These are phyloP conservation scores for Zaprionus obscuricornis DNA, from an alignment of 2,888 invertebrate genomes.

Conservation along the genomic window DNA sequence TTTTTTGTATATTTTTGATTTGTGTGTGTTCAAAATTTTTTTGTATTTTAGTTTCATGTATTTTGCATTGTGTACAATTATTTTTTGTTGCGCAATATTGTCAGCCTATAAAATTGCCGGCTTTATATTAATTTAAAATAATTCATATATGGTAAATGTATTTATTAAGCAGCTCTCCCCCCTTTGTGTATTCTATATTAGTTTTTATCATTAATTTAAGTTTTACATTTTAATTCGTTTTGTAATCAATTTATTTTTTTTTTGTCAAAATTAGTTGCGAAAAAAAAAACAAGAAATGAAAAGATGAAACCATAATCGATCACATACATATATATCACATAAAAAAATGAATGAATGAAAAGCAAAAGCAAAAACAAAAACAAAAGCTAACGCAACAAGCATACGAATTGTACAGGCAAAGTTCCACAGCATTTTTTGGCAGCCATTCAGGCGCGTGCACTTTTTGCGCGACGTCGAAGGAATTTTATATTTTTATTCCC, in stretches of 20 bases:
- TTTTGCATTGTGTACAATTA: constrained; percentile 46
- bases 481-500: constrained; percentile 82
- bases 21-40: constrained; percentile 45
- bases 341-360: constrained; percentile 9
- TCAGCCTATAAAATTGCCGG: constrained; percentile 53
- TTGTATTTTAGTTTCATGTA: constrained; percentile 16
- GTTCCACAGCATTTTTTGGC: constrained; percentile 80
- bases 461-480: constrained; percentile 71
- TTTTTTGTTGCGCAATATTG: constrained; percentile 18
- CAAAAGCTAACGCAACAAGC: constrained; percentile 35
- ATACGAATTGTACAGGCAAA: constrained; percentile 65
- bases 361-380: too few species aligned
- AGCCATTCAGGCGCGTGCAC: constrained; percentile 77
- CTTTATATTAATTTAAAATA: constrained; percentile 28
- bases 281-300: constrained; percentile 15
- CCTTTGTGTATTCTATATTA: constrained; percentile 65
- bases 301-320: constrained; percentile 29
- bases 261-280: constrained; percentile 38
- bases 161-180: constrained; percentile 56
- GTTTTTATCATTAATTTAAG: constrained; percentile 43
- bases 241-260: constrained; percentile 28
- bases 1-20: constrained; percentile 20
- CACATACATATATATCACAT: constrained; percentile 21
- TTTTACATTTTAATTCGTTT: constrained; percentile 27
- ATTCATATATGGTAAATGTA: constrained; percentile 37